Conservation (phyloP, 2,797 vertebrate species). For the Centropyge bicolor region DNA sequence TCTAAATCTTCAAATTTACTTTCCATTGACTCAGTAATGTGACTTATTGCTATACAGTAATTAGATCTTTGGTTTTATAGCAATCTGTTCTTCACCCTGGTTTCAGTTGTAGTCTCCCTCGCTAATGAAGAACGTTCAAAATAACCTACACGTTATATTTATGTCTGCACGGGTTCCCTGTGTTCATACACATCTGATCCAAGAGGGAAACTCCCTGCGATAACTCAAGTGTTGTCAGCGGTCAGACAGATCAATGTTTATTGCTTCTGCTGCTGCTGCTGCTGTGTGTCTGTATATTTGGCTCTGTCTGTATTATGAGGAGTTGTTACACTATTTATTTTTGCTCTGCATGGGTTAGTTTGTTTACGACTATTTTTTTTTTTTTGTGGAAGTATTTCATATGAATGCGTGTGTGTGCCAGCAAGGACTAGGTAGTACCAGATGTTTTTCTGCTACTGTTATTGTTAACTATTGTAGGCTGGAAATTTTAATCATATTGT, state of each 20-base stretch:
- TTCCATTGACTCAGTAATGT: not conserved
- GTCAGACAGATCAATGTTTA: slow-evolving; percentile 60
- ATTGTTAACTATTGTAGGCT: not conserved
- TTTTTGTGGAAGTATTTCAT: slow-evolving; percentile 8
- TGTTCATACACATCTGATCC: slow-evolving; percentile 22
- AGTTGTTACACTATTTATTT: slow-evolving; percentile 22
- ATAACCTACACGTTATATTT: slow-evolving; percentile 18
- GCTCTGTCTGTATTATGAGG: slow-evolving; percentile 26
- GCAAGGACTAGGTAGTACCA: not conserved
- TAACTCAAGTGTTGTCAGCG: slow-evolving; percentile 42
- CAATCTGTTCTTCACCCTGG: too few species aligned
- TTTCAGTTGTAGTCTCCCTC: not conserved
- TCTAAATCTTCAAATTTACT: not conserved
- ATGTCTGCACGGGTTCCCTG: not conserved
- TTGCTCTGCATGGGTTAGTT: slow-evolving; percentile 18
- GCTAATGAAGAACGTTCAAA: slow-evolving; percentile 3
- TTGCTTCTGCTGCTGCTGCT: slow-evolving; percentile 47
- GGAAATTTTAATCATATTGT: not conserved
- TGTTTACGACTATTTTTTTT: slow-evolving; percentile 24
- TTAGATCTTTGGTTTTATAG: not conserved
- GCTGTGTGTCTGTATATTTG: slow-evolving; percentile 39
- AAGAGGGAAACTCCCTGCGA: slow-evolving; percentile 36
- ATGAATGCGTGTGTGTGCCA: not conserved
- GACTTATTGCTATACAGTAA: not conserved
- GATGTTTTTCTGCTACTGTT: slow-evolving; percentile 15